Evolutionary conservation across 2,888 invertebrate genomes (phyloP).

Genomic region (Smittia sp.): DNA sequence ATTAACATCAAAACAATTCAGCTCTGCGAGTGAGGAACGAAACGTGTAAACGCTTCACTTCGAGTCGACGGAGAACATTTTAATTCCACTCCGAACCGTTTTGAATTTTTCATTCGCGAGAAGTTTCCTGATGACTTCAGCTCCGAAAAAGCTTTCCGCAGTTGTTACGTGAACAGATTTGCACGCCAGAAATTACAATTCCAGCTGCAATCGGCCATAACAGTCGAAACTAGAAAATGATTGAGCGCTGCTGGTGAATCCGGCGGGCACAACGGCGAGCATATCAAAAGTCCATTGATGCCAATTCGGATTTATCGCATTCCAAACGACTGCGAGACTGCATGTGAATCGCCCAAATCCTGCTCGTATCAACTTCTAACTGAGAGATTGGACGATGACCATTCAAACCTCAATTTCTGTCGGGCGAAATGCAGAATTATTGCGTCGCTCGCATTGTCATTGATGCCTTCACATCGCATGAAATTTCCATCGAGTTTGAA

Average conservation of each 20-base stretch:
- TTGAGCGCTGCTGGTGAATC: neutral
- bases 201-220: neutral
- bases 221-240: neutral
- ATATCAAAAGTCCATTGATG: slow-evolving; percentile 24
- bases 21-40: neutral
- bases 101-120: slow-evolving; percentile 34
- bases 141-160: no score
- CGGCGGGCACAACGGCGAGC: neutral
- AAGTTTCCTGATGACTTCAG: neutral
- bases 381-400: neutral
- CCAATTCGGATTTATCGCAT: slow-evolving; percentile 21
- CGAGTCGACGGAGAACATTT: slow-evolving; percentile 22
- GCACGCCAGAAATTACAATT: neutral
- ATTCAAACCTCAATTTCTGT: slow-evolving; percentile 30
- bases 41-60: neutral
- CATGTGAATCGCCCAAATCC: slow-evolving; percentile 32
- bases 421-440: slow-evolving; percentile 28
- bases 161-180: no score
- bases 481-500: slow-evolving; percentile 24
- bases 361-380: neutral
- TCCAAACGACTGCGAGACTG: neutral
- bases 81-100: slow-evolving; percentile 18
- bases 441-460: neutral
- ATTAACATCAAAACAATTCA: slow-evolving; percentile 33
- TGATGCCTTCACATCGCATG: neutral